Conservation (phyloP, 2,113 vertebrate species). For the Falco punctatus region DNA sequence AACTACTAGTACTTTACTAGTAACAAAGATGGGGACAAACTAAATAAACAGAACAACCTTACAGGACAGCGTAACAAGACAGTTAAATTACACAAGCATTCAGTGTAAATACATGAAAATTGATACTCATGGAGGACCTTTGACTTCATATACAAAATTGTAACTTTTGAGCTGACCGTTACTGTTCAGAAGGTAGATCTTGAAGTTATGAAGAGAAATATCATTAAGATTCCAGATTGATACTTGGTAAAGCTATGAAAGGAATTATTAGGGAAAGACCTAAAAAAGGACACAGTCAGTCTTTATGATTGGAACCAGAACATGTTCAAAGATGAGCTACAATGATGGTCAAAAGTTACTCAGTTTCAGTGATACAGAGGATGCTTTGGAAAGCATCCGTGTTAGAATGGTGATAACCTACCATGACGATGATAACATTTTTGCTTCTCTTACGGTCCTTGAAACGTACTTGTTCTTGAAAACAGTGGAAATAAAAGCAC, state of each 20-base stretch:
- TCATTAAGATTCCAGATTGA: background rate
- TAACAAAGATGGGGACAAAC: background rate
- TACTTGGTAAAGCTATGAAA: background rate
- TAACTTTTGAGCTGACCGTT: background rate
- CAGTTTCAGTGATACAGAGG: rapidly evolving
- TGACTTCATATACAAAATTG: background rate
- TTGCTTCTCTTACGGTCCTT: rapidly evolving
- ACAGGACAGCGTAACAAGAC: background rate
- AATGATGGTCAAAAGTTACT: background rate
- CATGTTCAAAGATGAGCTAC: background rate
- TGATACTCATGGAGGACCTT: background rate
- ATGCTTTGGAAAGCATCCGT: background rate
- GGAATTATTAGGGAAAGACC: background rate
- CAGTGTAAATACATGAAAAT: background rate
- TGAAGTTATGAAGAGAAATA: background rate
- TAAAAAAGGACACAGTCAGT: background rate
- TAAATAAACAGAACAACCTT: background rate
- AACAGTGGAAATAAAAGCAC: background rate
- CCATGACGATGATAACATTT: background rate
- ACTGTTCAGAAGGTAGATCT: background rate
- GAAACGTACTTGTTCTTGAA: background rate
- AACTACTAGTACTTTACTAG: background rate
- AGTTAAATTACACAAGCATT: background rate
- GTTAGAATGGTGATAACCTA: background rate
- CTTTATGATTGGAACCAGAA: background rate